Base-by-base conservation (phyloP, 2,888 invertebrate species). In the Thymelicus sylvestris region DNA sequence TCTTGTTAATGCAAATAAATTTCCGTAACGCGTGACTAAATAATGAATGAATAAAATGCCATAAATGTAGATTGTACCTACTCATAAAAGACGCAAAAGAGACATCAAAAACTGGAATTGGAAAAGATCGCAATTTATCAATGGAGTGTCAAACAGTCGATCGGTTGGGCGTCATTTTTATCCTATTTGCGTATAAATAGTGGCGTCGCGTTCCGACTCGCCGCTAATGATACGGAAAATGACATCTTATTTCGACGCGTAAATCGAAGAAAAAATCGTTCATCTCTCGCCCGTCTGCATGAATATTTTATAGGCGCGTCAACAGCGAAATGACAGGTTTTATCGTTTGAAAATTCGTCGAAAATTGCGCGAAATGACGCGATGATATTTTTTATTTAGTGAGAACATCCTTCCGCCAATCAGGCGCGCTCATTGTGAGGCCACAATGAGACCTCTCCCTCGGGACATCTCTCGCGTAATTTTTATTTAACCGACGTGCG, bases 141-240 rank as follows among this genome's bases (percentile, higher is more conserved):
- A 91, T 91, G 84, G 88, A 86, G 87, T 88, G 91, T 93, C 93
- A 91, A 91, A 89, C 92, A 92, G 90, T 89, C 91, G 92, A 91
- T 91, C 91, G 87, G 85, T 82, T 82, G 91, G 89, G 91, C 91
- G 89, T 93, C 91, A 90, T 92, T 92, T 91, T 92, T 92, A 92
- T 92, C 92, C 91, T 92, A 93, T 93, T 93, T 93, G 92, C 92
- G 92, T 93, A 92, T 93, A 93, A 93, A 93, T 93, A 93, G 93
- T 93, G 93, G 85, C 88, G 83, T 86, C 88, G 88, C 84, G 89
- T 87, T 87, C 87, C 88, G 85, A 86, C 85, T 87, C 90, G 90
- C 83, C 89, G 94, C 93, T 94, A 94, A 94, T 94, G 94, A 94
- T 88, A 92, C 93, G 94, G 94, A 94, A 94, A 94, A 94, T 94